Evolutionary conservation across 2,888 invertebrate genomes (phyloP), one percentile per base, ranked within the genome.

Genomic region (Ischnura elegans): DNA sequence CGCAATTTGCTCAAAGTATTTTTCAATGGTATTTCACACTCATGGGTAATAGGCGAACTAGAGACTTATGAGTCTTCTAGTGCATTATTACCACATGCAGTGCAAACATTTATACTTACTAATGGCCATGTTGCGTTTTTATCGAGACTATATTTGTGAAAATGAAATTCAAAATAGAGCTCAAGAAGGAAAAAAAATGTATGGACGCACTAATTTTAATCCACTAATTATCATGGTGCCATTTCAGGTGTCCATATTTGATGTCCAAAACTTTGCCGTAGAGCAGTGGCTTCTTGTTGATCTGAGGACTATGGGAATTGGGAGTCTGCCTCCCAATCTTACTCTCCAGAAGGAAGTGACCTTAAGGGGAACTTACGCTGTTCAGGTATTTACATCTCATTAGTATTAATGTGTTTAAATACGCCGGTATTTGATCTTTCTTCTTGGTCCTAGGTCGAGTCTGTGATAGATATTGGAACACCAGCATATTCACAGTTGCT

Each of bases 221-320:
- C 5, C 13, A 47, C 42, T n/a, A 29, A 29, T 13, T 51, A 87
- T 87, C 3, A 87, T 46, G 0, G 42, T 10, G 6, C 45, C n/a
- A 3, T 94, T 93, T 42, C 85, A 94, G 94, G 96, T 96, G 93
- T 96, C 95, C 43, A 95, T 96, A 94, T 95, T 96, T n/a, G 96
- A 97, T 45, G 96, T 97, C 93, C 96, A 97, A 94, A 95, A 95
- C 93, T 97, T 97, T 95, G 97, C 97, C 0, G 97, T 96, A 94
- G 96, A 97, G 94, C 98, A 98, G 95, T 98, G 97, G 98, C 95
- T 97, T 87, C 95, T 97, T 6, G 96, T 97, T 94, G 97, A 98
- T 95, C 95, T 98, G 90, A 96, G 97, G 93, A 97, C 97, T 29
- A 97, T 97, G 87, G 97, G 97, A 94, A 96, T 97, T 0, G 97